Percentiles rank a stretch among this genome's conserved stretches.
These are phyloP conservation scores for Periplaneta americana DNA, from an alignment of 1,140 invertebrate species.

Conservation along the genomic window DNA sequence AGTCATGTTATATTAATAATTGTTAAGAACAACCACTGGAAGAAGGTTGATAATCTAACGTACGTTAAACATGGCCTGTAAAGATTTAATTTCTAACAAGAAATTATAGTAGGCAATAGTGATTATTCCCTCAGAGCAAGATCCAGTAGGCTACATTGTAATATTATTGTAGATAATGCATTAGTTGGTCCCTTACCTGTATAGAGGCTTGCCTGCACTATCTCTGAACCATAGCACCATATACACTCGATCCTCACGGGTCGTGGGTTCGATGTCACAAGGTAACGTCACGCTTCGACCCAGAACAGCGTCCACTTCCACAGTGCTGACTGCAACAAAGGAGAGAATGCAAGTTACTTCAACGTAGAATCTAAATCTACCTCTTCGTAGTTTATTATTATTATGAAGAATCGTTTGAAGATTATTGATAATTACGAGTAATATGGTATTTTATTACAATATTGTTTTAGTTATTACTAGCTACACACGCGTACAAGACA, in stretches of 20 bases:
- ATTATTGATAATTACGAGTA: no score
- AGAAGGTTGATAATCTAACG: no score
- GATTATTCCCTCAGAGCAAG: neutral
- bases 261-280: conserved; percentile 36
- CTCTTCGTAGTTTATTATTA: no score
- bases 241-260: conserved; percentile 36
- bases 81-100: no score
- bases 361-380: no score
- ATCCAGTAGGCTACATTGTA: neutral
- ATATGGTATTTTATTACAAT: no score
- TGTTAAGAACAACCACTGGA: no score
- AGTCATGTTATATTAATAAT: no score
- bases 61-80: no score
- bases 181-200: conserved; percentile 32
- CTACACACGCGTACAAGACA: no score
- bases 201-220: conserved; percentile 39
- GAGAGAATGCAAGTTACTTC: neutral
- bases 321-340: conserved; percentile 23
- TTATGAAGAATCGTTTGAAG: no score
- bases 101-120: neutral
- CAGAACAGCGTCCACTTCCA: conserved; percentile 33
- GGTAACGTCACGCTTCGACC: conserved; percentile 34
- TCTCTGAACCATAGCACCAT: conserved; percentile 46
- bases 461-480: no score
- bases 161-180: neutral